These are phyloP conservation scores for Geophilus truncorum DNA, from an alignment of 2,888 invertebrate species.

Conservation along the genomic window DNA sequence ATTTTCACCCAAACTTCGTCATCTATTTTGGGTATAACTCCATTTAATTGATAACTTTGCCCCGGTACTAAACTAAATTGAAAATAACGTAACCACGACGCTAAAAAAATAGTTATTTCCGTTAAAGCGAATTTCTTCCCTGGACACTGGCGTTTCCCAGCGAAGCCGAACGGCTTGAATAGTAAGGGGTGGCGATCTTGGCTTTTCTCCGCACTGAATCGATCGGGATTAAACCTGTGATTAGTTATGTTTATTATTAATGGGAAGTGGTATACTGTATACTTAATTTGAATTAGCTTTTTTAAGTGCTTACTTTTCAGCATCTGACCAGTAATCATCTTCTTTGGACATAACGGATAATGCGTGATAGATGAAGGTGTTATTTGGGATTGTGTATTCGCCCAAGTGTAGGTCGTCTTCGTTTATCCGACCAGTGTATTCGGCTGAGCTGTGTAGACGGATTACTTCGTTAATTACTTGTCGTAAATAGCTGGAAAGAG, in stretches of 20 bases:
- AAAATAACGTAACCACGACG: neutral
- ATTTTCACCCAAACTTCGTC: neutral
- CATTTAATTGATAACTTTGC: neutral
- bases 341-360: neutral
- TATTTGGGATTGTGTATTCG: neutral
- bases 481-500: neutral
- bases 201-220: constrained; percentile 38
- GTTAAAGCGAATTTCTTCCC: constrained; percentile 43
- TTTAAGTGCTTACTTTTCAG: neutral
- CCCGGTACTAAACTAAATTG: neutral
- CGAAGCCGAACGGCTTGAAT: constrained; percentile 49
- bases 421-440: neutral
- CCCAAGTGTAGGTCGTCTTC: neutral
- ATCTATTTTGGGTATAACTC: neutral
- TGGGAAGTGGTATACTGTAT: no score
- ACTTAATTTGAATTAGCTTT: neutral
- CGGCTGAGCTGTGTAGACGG: neutral
- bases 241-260: no score
- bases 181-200: constrained; percentile 40
- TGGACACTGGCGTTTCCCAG: constrained; percentile 45
- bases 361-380: neutral
- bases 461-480: neutral
- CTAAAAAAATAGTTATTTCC: constrained; percentile 40
- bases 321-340: neutral
- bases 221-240: constrained; percentile 39